Evolutionary conservation across 2,797 vertebrate species (phyloP).

Genomic region (Bucorvus abyssinicus): DNA sequence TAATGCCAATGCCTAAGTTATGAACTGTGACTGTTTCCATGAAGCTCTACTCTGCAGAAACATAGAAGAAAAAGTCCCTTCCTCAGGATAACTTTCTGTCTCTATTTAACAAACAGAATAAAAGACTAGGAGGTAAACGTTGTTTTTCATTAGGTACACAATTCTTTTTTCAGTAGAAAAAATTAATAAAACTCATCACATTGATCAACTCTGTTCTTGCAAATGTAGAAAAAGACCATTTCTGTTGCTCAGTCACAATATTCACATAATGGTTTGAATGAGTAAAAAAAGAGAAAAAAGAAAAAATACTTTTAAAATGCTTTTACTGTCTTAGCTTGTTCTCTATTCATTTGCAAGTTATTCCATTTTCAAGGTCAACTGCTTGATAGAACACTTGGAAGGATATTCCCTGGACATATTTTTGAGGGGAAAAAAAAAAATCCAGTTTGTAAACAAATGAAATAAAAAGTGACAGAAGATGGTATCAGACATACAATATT

Average conservation of each 20-base stretch:
- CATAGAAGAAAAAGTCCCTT: background rate
- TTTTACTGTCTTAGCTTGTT: slow-evolving; percentile 1
- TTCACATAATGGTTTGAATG: background rate
- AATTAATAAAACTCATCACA: background rate
- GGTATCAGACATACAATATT: slow-evolving; percentile 42
- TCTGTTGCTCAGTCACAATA: background rate
- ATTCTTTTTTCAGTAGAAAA: background rate
- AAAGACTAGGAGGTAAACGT: background rate
- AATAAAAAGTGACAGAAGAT: slow-evolving; percentile 61
- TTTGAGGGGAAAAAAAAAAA: slow-evolving; percentile 2
- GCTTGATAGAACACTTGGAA: slow-evolving; percentile 22
- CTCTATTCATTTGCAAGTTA: slow-evolving; percentile 17
- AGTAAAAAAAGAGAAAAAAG: background rate
- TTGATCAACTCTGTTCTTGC: background rate
- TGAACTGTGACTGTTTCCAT: background rate
- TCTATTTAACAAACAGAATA: background rate
- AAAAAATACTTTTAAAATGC: background rate
- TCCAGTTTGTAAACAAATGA: slow-evolving; percentile 58
- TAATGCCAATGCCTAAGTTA: background rate
- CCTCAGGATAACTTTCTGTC: background rate
- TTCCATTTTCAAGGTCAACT: slow-evolving; percentile 47
- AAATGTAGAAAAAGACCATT: background rate
- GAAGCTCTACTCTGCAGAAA: background rate
- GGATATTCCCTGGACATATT: slow-evolving; percentile 43
- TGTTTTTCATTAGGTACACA: background rate